phyloP scores from a whole-genome alignment of 2,113 vertebrate genomes.

The Phainopepla nitens region DNA sequence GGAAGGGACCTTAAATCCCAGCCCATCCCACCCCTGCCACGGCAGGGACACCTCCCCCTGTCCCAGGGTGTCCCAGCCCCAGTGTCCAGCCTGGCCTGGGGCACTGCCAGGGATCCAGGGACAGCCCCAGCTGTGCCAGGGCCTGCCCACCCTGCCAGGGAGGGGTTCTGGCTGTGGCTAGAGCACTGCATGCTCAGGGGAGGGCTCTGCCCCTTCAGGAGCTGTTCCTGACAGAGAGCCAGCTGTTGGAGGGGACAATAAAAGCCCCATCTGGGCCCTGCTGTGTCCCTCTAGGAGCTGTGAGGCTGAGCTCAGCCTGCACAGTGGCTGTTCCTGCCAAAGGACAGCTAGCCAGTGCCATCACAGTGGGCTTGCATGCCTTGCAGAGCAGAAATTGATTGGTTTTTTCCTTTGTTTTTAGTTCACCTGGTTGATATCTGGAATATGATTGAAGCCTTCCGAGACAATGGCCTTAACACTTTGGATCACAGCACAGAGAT shows the following conservation, averaged over 20 bases:
- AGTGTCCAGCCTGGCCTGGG: background rate
- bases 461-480: slow-evolving; percentile 95
- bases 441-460: slow-evolving; percentile 99
- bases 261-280: background rate
- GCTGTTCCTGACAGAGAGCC: background rate
- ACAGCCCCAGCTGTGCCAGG: too few species aligned
- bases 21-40: fast-evolving
- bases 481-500: slow-evolving; percentile 89
- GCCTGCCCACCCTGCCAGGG: background rate
- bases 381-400: background rate
- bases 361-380: background rate
- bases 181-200: background rate
- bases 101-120: background rate
- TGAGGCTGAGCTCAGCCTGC: fast-evolving
- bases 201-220: background rate
- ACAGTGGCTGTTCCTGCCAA: background rate
- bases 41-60: background rate
- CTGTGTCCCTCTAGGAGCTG: background rate
- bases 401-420: slow-evolving; percentile 22
- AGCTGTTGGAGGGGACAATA: background rate
- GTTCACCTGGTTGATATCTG: slow-evolving; percentile 98
- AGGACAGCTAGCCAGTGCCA: background rate
- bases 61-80: too few species aligned
- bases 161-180: background rate
- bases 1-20: fast-evolving